phyloP scores from a whole-genome alignment of 1,140 invertebrate genomes.

The Drosophila repletoides region DNA sequence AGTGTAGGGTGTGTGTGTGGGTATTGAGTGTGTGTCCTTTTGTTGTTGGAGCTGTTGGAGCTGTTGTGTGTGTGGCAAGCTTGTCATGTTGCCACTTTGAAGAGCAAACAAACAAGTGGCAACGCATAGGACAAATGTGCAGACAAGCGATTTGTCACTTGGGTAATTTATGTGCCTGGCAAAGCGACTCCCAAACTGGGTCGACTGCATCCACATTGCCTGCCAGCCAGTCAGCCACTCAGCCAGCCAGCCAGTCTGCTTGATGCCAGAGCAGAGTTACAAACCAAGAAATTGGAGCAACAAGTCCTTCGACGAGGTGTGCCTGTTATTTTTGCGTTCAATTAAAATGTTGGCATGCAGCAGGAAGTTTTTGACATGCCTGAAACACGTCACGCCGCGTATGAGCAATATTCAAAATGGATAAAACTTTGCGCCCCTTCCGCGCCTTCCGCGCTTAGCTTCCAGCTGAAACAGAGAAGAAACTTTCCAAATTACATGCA shows the following conservation, averaged over 20 bases:
- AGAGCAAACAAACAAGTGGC: constrained; percentile 66
- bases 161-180: constrained; percentile 48
- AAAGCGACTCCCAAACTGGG: constrained; percentile 40
- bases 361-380: constrained; percentile 48
- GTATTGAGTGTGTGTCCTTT: constrained; percentile 1
- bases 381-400: constrained; percentile 45
- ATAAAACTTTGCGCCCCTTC: constrained; percentile 35
- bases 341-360: constrained; percentile 59
- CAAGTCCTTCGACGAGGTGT: constrained; percentile 33
- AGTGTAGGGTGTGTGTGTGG: constrained; percentile 3
- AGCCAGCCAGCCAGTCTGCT: too few species aligned
- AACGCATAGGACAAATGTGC: constrained; percentile 52
- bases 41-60: not conserved
- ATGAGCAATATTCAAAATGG: constrained; percentile 5
- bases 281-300: constrained; percentile 1
- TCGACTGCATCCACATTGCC: constrained; percentile 24
- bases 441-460: too few species aligned
- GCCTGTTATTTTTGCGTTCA: constrained; percentile 40
- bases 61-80: constrained; percentile 7
- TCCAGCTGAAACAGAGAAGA: constrained; percentile 1
- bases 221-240: not conserved
- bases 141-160: constrained; percentile 72
- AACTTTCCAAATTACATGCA: constrained; percentile 33
- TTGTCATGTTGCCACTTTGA: constrained; percentile 62
- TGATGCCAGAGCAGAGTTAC: too few species aligned